Percentiles rank a stretch among this genome's conserved stretches.
Conservation (phyloP, 1,140 invertebrate species). For the Eueides isabella region DNA sequence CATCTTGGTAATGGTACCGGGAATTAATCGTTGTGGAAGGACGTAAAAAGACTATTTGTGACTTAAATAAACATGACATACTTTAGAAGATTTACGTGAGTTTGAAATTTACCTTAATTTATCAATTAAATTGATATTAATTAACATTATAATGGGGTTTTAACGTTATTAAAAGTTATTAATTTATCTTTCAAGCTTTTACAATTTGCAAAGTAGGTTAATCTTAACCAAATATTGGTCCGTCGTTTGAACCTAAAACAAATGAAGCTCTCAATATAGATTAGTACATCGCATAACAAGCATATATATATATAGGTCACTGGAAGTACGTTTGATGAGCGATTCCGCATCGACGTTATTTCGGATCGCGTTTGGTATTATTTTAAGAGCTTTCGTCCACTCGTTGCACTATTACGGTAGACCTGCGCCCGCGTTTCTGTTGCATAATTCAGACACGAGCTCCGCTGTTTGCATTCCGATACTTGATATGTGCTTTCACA, state of each 20-base stretch:
- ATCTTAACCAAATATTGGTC: too few species aligned
- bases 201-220: too few species aligned
- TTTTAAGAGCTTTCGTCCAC: slow-evolving; percentile 72
- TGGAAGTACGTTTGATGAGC: slow-evolving; percentile 40
- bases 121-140: neutral
- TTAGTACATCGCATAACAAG: slow-evolving; percentile 15
- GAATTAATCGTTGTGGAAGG: slow-evolving; percentile 34
- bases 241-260: neutral
- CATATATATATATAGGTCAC: slow-evolving; percentile 37
- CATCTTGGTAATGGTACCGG: slow-evolving; percentile 54
- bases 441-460: slow-evolving; percentile 79
- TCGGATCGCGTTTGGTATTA: slow-evolving; percentile 57
- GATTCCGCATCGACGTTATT: slow-evolving; percentile 50
- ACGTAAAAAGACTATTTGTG: slow-evolving; percentile 24
- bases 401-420: slow-evolving; percentile 72
- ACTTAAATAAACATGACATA: slow-evolving; percentile 16
- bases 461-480: slow-evolving; percentile 79
- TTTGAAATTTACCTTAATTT: neutral
- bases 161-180: too few species aligned
- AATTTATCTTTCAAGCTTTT: too few species aligned
- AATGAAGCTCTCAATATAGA: slow-evolving; percentile 5
- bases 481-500: slow-evolving; percentile 80
- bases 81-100: slow-evolving; percentile 15
- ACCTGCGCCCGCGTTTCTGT: slow-evolving; percentile 64
- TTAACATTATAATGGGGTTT: too few species aligned